Base-by-base conservation (phyloP, 2,888 invertebrate species). In the Harmothoe impar region DNA sequence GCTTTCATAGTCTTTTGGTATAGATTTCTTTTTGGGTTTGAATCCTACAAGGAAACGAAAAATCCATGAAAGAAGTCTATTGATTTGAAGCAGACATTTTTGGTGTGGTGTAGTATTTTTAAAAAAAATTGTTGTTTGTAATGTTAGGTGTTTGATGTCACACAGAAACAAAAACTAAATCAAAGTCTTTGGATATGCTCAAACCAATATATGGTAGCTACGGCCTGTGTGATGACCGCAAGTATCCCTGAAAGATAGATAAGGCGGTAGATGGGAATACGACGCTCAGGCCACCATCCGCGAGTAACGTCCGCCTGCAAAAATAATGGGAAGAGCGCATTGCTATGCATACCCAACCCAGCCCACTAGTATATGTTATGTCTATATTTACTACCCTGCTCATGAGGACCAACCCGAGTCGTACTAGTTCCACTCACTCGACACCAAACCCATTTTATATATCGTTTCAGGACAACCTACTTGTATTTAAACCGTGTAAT, bases 281-380 rank as follows among this genome's bases (percentile, higher is more conserved):
- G 31, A 72, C 25, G 81, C 81, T 43, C 7, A 35, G 20, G 35
- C 15, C 81, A 15, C 5, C 81, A 0, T 81, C 81, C 43, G 43
- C 33, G 15, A 25, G 29, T 17, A 43, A 20, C 81, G 20, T 17
- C 81, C 12, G 3, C 20, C 81, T 81, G 81, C 81, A 81, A 81
- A 81, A 81, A 43, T 17, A 81, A 81, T 33, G 81, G 81, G 81
- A 81, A 81, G 81, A 81, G 81, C 81, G 81, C 81, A 81, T 81
- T 81, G 20, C 81, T 33, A 20, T 20, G 81, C 10, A 43, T 43
- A 81, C 12, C 23, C 33, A 33, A 12, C 33, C 81, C 33, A 15
- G 43, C 33, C 81, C 25, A 31, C 29, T 25, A 15, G 31, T 7
- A 5, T 31, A 7, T 25, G 0, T 77, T 77, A 77, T 77, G 62